Percentiles rank a stretch among this genome's conserved stretches.
Conservation (phyloP, 2,888 invertebrate species). For the Microctonus aethiopoides region DNA sequence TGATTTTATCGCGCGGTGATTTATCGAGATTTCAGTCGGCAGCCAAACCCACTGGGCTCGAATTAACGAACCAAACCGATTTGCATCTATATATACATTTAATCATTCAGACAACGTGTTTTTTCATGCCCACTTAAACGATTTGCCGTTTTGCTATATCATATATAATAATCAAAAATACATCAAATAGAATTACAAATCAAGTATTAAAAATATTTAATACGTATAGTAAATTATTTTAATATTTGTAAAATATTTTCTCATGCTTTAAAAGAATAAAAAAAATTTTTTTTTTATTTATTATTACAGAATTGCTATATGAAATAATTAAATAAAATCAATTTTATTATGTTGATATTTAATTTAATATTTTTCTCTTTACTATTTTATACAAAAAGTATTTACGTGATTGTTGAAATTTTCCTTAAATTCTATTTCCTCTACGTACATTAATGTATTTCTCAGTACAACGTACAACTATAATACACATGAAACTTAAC, state of each 20-base stretch:
- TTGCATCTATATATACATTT: conserved; percentile 31
- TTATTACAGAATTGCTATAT: no score
- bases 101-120: conserved; percentile 13
- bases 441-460: background rate
- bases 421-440: conserved; percentile 6
- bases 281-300: no score
- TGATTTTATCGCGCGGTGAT: conserved; percentile 42
- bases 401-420: conserved; percentile 14
- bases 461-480: conserved; percentile 1
- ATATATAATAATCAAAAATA: background rate
- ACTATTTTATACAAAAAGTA: background rate
- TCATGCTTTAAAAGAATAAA: no score
- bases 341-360: no score
- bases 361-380: no score
- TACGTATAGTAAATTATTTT: no score
- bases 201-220: no score
- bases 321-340: no score
- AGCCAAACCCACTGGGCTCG: conserved; percentile 25
- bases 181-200: background rate
- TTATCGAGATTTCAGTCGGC: conserved; percentile 47
- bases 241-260: no score
- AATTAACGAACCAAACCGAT: conserved; percentile 30
- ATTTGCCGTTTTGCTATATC: background rate
- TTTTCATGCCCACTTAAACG: background rate
- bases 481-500: background rate